phyloP scores from a whole-genome alignment of 2,113 vertebrate genomes.

The Pimephales promelas region DNA sequence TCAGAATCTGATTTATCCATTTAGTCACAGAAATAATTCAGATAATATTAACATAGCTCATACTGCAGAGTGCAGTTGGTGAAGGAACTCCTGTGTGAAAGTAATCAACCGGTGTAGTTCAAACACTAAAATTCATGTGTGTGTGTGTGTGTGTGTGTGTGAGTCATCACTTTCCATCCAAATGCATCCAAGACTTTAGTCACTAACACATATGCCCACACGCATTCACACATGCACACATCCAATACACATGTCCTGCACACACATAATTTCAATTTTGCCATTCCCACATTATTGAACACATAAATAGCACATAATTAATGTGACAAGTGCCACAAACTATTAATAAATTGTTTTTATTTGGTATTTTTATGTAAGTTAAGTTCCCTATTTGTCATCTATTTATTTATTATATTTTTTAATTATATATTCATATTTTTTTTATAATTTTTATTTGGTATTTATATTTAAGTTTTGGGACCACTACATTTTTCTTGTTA shows the following conservation, averaged over 20 bases:
- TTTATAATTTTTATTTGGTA: neutral
- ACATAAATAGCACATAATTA: neutral
- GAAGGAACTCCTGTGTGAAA: conserved; percentile 7
- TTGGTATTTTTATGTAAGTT: neutral
- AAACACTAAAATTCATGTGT: neutral
- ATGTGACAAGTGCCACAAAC: neutral
- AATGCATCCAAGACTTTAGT: conserved; percentile 11
- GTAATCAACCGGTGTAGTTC: neutral
- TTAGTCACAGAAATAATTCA: neutral
- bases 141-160: neutral
- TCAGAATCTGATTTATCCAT: neutral
- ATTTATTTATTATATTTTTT: neutral
- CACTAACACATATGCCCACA: neutral
- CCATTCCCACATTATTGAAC: neutral
- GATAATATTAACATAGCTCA: neutral
- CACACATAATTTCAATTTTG: neutral
- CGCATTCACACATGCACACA: conserved; percentile 22
- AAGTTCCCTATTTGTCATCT: neutral
- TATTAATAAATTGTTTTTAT: neutral
- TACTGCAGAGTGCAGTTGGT: neutral
- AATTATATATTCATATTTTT: neutral
- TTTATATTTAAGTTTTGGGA: neutral
- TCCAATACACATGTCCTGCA: neutral
- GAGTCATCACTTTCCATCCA: neutral
- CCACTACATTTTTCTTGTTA: neutral